Evolutionary conservation across 2,797 vertebrate genomes (phyloP).

Genomic region (Lemur catta): DNA sequence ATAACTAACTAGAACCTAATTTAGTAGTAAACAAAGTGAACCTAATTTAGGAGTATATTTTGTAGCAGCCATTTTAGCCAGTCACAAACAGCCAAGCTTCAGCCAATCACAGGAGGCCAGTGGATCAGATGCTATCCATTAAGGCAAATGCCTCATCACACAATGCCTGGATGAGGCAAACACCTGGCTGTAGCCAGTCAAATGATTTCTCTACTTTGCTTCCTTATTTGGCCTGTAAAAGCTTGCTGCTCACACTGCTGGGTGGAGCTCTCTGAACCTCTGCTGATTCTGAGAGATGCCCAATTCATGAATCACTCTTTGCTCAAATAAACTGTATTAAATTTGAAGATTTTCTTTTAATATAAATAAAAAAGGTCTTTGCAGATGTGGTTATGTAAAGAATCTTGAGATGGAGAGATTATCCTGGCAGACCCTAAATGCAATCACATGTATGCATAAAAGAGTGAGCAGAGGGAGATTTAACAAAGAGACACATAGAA

Average conservation of each 20-base stretch:
- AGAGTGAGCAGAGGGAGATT: background rate
- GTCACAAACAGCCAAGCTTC: background rate
- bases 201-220: background rate
- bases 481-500: background rate
- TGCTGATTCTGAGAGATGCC: background rate
- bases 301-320: background rate
- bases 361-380: background rate
- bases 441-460: background rate
- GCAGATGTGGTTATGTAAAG: background rate
- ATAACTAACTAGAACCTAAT: background rate
- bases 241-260: background rate
- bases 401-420: background rate
- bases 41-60: background rate
- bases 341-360: background rate
- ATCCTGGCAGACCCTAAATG: background rate
- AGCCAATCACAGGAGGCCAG: background rate
- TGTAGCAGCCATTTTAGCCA: background rate
- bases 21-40: background rate
- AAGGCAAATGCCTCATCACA: background rate
- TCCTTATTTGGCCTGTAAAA: background rate
- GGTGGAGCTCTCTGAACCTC: background rate
- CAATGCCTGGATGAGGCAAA: background rate
- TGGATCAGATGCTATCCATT: background rate
- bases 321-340: background rate
- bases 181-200: background rate